Percentiles rank a stretch among this genome's conserved stretches.
These are phyloP conservation scores for Phrynocephalus vlangalii DNA, from an alignment of 2,797 vertebrate species.

Conservation along the genomic window DNA sequence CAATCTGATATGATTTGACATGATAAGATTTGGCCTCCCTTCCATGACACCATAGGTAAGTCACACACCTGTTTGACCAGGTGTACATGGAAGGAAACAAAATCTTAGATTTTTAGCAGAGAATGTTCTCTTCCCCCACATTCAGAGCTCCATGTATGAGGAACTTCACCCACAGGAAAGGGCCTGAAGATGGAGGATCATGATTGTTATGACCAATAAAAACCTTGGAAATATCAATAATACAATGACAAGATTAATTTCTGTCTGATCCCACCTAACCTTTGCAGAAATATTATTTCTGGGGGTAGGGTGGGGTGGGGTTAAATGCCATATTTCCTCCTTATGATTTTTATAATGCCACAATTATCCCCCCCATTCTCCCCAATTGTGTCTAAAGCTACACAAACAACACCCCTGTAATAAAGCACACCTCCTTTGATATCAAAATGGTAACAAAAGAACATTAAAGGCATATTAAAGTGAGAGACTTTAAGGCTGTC, in stretches of 20 bases:
- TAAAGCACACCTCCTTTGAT: constrained; percentile 69
- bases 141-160: neutral
- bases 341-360: constrained; percentile 52
- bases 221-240: neutral
- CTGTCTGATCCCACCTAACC: constrained; percentile 1
- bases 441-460: constrained; percentile 68
- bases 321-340: constrained; percentile 53
- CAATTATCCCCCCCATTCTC: constrained; percentile 14
- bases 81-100: too few relatives aligned
- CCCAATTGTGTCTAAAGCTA: constrained; percentile 41
- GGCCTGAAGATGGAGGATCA: neutral
- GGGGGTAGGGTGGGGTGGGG: constrained; percentile 33
- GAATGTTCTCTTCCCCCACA: neutral
- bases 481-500: constrained; percentile 69
- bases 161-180: too few relatives aligned
- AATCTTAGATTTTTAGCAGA: too few relatives aligned
- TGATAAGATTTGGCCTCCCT: too few relatives aligned
- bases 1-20: too few relatives aligned
- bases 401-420: constrained; percentile 55
- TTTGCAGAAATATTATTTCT: constrained; percentile 42
- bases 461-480: constrained; percentile 76
- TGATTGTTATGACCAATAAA: neutral
- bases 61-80: too few relatives aligned
- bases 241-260: neutral
- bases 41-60: too few relatives aligned